phyloP scores from a whole-genome alignment of 2,888 invertebrate species.

The Torymus aiolomorphi region DNA sequence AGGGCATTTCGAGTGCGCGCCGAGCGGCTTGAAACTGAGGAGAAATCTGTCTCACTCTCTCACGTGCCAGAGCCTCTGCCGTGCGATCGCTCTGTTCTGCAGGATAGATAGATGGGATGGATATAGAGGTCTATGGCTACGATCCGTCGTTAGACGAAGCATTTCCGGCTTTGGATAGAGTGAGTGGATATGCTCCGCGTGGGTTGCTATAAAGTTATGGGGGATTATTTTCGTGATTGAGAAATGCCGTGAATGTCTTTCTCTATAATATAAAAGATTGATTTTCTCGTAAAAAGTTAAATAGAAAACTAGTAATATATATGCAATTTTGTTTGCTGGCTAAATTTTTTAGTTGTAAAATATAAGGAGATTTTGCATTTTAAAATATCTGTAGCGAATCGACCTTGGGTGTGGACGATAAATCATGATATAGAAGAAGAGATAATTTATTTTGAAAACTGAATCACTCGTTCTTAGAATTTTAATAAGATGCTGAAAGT shows the following conservation, averaged over 20 bases:
- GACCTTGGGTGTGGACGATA: background rate
- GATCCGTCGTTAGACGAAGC: background rate
- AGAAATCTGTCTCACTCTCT: slow-evolving; percentile 1
- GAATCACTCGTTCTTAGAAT: slow-evolving; percentile 36
- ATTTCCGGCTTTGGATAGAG: slow-evolving; percentile 21
- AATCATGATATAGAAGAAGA: slow-evolving; percentile 19
- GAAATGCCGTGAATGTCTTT: too few species aligned
- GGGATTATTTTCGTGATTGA: too few species aligned
- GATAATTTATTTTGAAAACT: slow-evolving; percentile 16
- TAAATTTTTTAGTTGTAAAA: too few species aligned
- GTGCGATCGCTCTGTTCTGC: background rate
- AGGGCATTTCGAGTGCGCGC: slow-evolving; percentile 31
- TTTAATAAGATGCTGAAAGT: slow-evolving; percentile 31
- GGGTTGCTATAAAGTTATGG: too few species aligned
- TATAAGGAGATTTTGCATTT: too few species aligned
- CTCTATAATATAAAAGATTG: too few species aligned
- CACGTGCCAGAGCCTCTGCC: background rate
- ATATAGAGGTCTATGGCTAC: too few species aligned
- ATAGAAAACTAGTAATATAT: too few species aligned
- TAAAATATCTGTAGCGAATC: too few species aligned
- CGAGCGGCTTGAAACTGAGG: background rate
- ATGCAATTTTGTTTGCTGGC: too few species aligned
- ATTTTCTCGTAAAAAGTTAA: too few species aligned
- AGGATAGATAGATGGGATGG: background rate
- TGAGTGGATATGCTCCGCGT: too few species aligned